Conservation (phyloP, 2,888 invertebrate genomes). For the Pristionchus maxplancki region DNA sequence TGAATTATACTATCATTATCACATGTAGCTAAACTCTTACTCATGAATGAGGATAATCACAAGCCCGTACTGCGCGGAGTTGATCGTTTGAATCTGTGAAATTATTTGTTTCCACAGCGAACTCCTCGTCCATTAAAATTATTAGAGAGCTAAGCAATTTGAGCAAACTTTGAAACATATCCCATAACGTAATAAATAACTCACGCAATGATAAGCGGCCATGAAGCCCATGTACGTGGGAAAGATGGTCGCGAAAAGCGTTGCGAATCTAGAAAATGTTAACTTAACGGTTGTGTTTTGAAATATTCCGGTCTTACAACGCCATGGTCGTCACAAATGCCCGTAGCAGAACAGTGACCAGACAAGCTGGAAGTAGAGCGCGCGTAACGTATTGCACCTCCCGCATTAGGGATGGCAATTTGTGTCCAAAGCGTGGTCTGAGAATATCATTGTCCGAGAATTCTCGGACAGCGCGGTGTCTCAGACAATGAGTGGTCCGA, state of each 20-base stretch:
- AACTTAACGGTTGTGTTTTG: neutral
- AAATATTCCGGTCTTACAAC: neutral
- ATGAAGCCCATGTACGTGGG: slow-evolving; percentile 4
- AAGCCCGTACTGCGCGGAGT: neutral
- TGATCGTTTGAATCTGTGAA: slow-evolving; percentile 8
- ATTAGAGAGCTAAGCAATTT: no score
- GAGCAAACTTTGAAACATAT: neutral
- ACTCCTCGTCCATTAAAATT: no score
- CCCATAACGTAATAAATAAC: neutral
- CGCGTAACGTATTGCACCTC: neutral
- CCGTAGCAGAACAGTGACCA: neutral
- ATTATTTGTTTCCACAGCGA: neutral
- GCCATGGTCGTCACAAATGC: neutral
- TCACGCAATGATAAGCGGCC: neutral
- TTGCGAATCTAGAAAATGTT: neutral
- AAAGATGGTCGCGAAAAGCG: neutral
- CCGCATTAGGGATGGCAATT: no score
- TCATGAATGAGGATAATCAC: neutral
- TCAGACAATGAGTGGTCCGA: no score
- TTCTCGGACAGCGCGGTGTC: no score
- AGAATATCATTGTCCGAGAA: no score
- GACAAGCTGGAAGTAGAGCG: neutral
- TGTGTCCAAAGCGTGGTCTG: no score
- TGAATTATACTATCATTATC: neutral
- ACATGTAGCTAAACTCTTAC: neutral